Evolutionary conservation across 1,140 invertebrate species (phyloP).

Genomic region (Camponotus floridanus): DNA sequence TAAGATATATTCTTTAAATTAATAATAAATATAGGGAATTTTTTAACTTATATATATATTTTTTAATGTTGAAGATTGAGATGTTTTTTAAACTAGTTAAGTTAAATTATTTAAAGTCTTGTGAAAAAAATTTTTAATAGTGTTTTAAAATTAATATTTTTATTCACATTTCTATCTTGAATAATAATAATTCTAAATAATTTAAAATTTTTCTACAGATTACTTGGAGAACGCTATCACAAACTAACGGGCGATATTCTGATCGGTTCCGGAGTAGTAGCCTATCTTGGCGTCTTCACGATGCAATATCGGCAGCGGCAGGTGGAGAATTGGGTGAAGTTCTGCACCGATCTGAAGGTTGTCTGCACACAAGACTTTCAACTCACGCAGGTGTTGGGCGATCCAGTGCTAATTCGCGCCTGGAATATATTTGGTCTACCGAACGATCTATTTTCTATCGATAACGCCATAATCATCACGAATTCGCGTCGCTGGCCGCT

Average conservation of each 20-base stretch:
- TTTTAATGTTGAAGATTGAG: not conserved
- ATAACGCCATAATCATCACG: slow-evolving; percentile 96
- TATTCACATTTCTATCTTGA: not conserved
- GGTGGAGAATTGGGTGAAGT: slow-evolving; percentile 91
- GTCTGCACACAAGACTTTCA: slow-evolving; percentile 93
- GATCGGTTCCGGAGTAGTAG: slow-evolving; percentile 91
- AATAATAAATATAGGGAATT: not conserved
- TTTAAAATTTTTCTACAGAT: slow-evolving; percentile 39
- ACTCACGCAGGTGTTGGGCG: slow-evolving; percentile 92
- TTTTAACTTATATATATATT: too few species aligned
- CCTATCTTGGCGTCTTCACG: slow-evolving; percentile 97
- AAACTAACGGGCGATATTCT: slow-evolving; percentile 82
- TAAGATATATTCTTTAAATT: too few species aligned
- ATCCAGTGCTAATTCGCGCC: slow-evolving; percentile 93
- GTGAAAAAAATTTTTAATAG: not conserved
- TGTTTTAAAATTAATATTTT: not conserved
- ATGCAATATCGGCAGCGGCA: slow-evolving; percentile 90
- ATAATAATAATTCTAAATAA: not conserved
- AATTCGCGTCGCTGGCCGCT: slow-evolving; percentile 95
- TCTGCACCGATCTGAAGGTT: slow-evolving; percentile 90
- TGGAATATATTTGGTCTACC: slow-evolving; percentile 97
- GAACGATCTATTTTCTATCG: slow-evolving; percentile 96
- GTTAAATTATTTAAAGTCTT: not conserved
- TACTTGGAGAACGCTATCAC: slow-evolving; percentile 89
- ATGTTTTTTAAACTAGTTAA: not conserved